Conservation (phyloP, 1,140 invertebrate species). For the Drosophila funebris region DNA sequence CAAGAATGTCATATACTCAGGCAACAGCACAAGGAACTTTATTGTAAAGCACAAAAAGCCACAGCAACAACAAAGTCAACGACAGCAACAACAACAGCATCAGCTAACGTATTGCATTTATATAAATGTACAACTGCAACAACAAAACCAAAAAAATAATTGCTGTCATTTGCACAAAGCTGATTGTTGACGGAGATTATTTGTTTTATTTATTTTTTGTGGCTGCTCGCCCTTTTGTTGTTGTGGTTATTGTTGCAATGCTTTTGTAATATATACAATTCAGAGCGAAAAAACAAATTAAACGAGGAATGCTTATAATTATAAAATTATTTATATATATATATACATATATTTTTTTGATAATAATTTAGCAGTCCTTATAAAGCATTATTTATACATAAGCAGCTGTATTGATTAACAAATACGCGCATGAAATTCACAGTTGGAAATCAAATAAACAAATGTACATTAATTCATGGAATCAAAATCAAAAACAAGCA, state of each 20-base stretch:
- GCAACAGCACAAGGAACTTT: constrained; percentile 59
- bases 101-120: constrained; percentile 66
- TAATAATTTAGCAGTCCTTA: constrained; percentile 64
- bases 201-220: constrained; percentile 54
- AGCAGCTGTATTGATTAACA: constrained; percentile 33
- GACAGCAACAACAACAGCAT: constrained; percentile 31
- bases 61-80: constrained; percentile 36
- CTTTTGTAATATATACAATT: constrained; percentile 64
- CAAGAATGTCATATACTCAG: constrained; percentile 51
- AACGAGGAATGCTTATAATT: constrained; percentile 55
- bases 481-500: constrained; percentile 37
- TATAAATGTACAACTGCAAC: constrained; percentile 59
- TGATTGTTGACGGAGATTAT: constrained; percentile 28
- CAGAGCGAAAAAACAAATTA: constrained; percentile 54
- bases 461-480: constrained; percentile 63
- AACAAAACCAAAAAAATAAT: constrained; percentile 30
- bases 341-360: constrained; percentile 71
- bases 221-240: constrained; percentile 35
- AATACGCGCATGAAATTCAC: constrained; percentile 27
- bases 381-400: constrained; percentile 40
- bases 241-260: constrained; percentile 51
- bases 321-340: constrained; percentile 50
- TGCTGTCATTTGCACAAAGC: constrained; percentile 43
- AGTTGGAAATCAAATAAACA: constrained; percentile 44
- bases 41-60: constrained; percentile 61